Conservation (phyloP, 2,113 vertebrate genomes). For the Leptodactylus fuscus region DNA sequence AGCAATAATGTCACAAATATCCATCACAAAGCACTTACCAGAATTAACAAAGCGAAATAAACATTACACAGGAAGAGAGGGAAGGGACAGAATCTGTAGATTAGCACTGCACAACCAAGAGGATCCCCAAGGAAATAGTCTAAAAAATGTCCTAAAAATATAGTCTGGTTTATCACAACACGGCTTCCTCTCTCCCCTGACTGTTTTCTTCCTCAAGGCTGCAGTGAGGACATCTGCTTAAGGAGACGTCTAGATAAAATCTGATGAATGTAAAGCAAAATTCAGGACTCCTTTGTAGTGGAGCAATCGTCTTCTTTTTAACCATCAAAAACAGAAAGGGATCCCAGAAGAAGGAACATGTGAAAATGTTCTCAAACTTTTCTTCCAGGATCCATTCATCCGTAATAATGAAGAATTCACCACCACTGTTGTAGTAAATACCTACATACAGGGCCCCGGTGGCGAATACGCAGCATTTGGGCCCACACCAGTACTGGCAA, state of each 20-base stretch:
- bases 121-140: neutral
- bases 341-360: too few species aligned
- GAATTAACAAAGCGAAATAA: neutral
- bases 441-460: too few species aligned
- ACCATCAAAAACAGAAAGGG: too few species aligned
- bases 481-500: too few species aligned
- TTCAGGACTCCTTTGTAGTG: too few species aligned
- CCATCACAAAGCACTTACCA: neutral
- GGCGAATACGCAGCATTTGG: too few species aligned
- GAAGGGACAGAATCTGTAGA: neutral
- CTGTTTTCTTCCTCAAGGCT: neutral
- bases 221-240: neutral
- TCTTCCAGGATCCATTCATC: too few species aligned
- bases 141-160: slow-evolving; percentile 12
- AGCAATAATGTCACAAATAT: too few species aligned
- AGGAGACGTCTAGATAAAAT: neutral
- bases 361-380: too few species aligned
- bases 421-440: too few species aligned
- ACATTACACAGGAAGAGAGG: neutral
- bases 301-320: too few species aligned
- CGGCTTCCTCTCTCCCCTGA: neutral
- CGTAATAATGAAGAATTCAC: too few species aligned
- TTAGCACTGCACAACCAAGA: neutral
- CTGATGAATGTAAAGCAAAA: neutral
- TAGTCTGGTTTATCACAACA: neutral